Base-by-base conservation (phyloP, 2,888 invertebrate species). In the Tinea pellionella region DNA sequence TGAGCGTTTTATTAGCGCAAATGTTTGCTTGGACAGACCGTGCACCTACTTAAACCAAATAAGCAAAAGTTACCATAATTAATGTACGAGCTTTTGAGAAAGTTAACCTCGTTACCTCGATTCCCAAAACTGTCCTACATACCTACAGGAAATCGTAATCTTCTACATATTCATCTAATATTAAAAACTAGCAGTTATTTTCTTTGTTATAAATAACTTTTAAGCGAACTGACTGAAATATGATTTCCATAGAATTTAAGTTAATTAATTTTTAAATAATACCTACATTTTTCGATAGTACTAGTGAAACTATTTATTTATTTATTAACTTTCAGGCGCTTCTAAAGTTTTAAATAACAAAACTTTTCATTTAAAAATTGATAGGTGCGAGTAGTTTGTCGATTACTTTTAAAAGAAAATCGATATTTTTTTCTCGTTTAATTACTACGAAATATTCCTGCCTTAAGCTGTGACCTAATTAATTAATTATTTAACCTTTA, bases 1-100 rank as follows among this genome's bases (percentile, higher is more conserved):
- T 66, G 55, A 56, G 70, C 29, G 60, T 71, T 63, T n/a, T 62
- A 59, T 29, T 55, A 60, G 16, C 61, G 7, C 18, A 19, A 11
- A 59, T 43, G 24, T 58, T 53, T 9, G 59, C 59, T 19, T 47
- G 47, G 47, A 29, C 59, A 1, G 60, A 60, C 51, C 41, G 29
- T n/a, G 47, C 60, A 47, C 59, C 59, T 1, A 59, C 59, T 30
- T 59, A 59, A 59, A 13, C 18, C 16, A 42, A 24, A 58, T 24
- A 16, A 57, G 24, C 24, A 24, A 12, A 37, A 13, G 37, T 37
- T 15, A 58, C 37, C 16, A 37, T 32, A 58, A 58, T 30, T 32
- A 32, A 29, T 58, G 13, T 37, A 13, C 12, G 55, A 55, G 55
- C 55, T 55, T 55, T 19, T 19, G n/a, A 8, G 18, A 55, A 29